Conservation (phyloP, 2,888 invertebrate genomes). For the Eremobia ochroleuca region DNA sequence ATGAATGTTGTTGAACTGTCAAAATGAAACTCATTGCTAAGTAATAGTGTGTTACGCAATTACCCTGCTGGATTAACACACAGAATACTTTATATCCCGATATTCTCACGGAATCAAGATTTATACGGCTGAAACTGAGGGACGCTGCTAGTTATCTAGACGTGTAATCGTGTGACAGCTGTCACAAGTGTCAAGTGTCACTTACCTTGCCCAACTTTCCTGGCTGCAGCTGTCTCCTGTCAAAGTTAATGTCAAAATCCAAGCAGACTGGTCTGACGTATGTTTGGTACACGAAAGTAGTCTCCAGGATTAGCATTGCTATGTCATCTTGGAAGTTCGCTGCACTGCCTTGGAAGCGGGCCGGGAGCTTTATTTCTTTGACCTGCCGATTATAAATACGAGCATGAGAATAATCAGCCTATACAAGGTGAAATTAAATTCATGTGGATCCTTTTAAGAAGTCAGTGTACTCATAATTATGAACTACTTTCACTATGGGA, state of each 20-base stretch:
- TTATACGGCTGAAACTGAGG: no score
- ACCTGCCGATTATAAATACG: slow-evolving; percentile 71
- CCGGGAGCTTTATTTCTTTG: slow-evolving; percentile 82
- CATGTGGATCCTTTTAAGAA: no score
- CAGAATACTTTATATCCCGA: no score
- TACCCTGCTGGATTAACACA: no score
- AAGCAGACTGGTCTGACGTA: slow-evolving; percentile 89
- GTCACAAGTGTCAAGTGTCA: not conserved
- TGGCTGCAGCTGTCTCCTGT: slow-evolving; percentile 56
- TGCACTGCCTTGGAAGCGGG: slow-evolving; percentile 86
- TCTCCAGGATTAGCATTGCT: slow-evolving; percentile 86
- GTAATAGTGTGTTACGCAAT: no score
- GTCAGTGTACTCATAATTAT: no score
- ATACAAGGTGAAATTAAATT: no score
- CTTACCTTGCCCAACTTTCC: slow-evolving; percentile 66
- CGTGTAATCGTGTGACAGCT: not conserved
- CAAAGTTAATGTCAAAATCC: slow-evolving; percentile 74
- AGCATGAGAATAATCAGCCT: not conserved
- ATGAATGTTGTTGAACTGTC: no score
- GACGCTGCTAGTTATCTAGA: no score
- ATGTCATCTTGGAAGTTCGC: slow-evolving; percentile 91
- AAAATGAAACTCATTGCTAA: no score
- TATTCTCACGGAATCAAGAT: no score
- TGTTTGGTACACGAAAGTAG: slow-evolving; percentile 78
- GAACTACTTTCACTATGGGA: no score